Percentiles rank a stretch among this genome's conserved stretches.
phyloP scores from a whole-genome alignment of 2,797 vertebrate genomes.

The Carapus acus region DNA sequence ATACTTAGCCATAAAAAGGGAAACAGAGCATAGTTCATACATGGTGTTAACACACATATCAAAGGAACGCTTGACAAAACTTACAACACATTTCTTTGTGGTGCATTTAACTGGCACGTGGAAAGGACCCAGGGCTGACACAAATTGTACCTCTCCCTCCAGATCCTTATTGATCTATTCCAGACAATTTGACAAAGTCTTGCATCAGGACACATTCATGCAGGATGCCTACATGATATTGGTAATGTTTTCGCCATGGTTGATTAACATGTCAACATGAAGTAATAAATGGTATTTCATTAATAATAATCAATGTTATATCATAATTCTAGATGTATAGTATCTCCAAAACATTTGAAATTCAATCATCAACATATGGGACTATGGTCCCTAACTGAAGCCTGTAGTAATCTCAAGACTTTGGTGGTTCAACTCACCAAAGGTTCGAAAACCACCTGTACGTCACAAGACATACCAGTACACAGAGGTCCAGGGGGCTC shows the following conservation, averaged over 20 bases:
- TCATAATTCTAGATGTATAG: no score
- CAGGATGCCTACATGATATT: no score
- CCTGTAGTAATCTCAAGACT: background rate
- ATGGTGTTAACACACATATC: no score
- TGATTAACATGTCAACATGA: no score
- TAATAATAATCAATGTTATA: no score
- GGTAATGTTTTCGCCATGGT: no score
- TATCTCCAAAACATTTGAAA: no score
- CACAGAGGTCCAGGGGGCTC: slow-evolving; percentile 78
- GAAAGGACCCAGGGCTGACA: slow-evolving; percentile 78
- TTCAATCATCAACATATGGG: no score
- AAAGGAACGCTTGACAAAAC: slow-evolving; percentile 14
- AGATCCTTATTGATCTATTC: slow-evolving; percentile 81
- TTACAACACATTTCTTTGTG: slow-evolving; percentile 83
- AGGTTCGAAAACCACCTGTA: slow-evolving; percentile 80
- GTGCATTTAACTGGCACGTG: slow-evolving; percentile 81
- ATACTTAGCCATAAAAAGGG: no score
- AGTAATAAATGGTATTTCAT: no score
- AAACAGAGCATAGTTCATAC: no score
- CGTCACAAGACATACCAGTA: slow-evolving; percentile 85
- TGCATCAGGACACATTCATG: background rate
- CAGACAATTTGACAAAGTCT: slow-evolving; percentile 6
- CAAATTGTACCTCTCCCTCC: slow-evolving; percentile 80
- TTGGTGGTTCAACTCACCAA: slow-evolving; percentile 68
- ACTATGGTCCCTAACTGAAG: no score